These are phyloP conservation scores for Parasteatoda tepidariorum DNA, from an alignment of 1,140 invertebrate genomes.

Conservation along the genomic window DNA sequence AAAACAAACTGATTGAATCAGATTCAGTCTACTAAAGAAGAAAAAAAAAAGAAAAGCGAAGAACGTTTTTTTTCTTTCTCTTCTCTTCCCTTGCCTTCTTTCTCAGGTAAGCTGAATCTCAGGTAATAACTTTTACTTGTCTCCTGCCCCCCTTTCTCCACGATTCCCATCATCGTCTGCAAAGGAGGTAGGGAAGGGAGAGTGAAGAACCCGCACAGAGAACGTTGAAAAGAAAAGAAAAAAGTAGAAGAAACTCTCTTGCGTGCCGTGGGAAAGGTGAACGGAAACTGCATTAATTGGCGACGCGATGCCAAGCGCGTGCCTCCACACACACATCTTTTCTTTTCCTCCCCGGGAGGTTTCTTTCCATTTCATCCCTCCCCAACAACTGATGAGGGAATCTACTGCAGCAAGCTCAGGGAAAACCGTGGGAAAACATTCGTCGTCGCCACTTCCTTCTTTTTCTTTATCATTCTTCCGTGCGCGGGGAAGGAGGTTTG, in stretches of 20 bases:
- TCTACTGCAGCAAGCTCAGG: conserved; percentile 46
- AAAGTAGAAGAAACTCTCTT: neutral
- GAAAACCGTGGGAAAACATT: conserved; percentile 34
- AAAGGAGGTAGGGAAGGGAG: neutral
- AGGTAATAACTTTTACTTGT: conserved; percentile 36
- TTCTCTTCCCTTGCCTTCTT: too few relatives aligned
- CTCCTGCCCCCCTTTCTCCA: conserved; percentile 4
- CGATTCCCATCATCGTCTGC: neutral
- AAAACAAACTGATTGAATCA: too few relatives aligned
- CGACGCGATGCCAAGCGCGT: conserved; percentile 52
- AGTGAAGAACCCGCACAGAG: neutral
- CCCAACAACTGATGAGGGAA: neutral
- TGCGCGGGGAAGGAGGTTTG: neutral
- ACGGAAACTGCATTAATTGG: conserved; percentile 53
- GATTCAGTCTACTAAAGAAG: too few relatives aligned
- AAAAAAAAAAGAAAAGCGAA: too few relatives aligned
- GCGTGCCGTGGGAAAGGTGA: conserved; percentile 51
- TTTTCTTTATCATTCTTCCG: conserved; percentile 46
- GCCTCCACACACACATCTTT: conserved; percentile 20
- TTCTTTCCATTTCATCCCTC: conserved; percentile 5
- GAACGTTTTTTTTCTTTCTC: too few relatives aligned
- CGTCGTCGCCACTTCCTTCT: conserved; percentile 36
- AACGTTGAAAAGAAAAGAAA: neutral
- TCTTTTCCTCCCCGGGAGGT: neutral
- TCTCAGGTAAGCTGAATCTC: too few relatives aligned